Conservation (phyloP, 1,140 invertebrate species). For the Drosophila nikananu region DNA sequence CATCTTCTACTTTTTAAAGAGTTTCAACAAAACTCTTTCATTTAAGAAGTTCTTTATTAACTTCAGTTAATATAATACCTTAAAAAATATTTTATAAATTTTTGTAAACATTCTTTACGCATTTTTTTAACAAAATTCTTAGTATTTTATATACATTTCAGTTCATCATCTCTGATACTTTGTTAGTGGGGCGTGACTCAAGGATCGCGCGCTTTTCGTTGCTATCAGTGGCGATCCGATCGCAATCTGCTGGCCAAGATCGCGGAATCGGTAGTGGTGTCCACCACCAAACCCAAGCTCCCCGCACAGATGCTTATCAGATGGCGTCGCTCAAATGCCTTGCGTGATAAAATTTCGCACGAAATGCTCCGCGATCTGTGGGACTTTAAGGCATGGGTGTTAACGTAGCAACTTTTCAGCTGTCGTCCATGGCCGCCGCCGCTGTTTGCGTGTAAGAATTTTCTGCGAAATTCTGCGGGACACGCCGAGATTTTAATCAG, state of each 20-base stretch:
- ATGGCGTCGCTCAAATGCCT: conserved; percentile 62
- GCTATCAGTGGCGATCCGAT: conserved; percentile 52
- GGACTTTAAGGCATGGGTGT: conserved; percentile 55
- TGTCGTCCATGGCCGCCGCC: conserved; percentile 45
- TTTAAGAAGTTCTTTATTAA: neutral
- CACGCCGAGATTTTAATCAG: conserved; percentile 77
- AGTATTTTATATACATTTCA: neutral
- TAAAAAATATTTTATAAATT: neutral
- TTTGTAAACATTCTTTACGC: neutral
- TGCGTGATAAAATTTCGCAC: conserved; percentile 79
- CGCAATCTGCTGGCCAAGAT: conserved; percentile 57
- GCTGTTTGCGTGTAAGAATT: conserved; percentile 75
- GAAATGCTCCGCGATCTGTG: conserved; percentile 47
- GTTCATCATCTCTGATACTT: conserved; percentile 26
- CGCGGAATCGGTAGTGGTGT: conserved; percentile 36
- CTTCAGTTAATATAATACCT: neutral
- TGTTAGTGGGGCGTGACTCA: conserved; percentile 55
- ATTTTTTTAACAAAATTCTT: neutral
- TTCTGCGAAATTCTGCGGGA: conserved; percentile 67
- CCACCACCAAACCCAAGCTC: neutral
- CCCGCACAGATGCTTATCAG: conserved; percentile 63
- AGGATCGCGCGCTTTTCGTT: conserved; percentile 18
- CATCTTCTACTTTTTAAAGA: too few relatives aligned
- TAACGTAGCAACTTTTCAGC: conserved; percentile 79
- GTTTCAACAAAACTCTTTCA: neutral